Evolutionary conservation across 2,797 vertebrate genomes (phyloP).

Genomic region (Austrolebias charrua): DNA sequence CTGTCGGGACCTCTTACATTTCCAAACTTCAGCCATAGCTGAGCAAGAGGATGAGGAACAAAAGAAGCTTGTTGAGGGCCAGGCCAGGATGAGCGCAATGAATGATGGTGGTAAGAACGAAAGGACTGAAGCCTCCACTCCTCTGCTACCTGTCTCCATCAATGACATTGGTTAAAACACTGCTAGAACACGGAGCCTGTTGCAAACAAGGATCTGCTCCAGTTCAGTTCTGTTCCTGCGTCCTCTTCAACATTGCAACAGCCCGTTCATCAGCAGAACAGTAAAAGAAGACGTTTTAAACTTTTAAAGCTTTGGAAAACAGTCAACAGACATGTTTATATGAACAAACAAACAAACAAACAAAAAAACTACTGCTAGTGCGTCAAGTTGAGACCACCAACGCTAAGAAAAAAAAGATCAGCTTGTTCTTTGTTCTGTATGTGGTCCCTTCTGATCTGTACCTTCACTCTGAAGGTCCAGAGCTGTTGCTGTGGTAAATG

Average conservation of each 20-base stretch:
- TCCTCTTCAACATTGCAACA: neutral
- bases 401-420: neutral
- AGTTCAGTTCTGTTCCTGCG: neutral
- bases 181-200: slow-evolving; percentile 2
- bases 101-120: slow-evolving; percentile 4
- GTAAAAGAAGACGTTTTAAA: neutral
- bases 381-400: neutral
- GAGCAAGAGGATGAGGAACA: slow-evolving; percentile 32
- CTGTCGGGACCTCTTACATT: slow-evolving; percentile 30
- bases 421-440: neutral
- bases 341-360: neutral
- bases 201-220: neutral
- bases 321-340: slow-evolving; percentile 2
- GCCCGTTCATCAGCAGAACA: neutral
- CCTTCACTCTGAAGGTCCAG: neutral
- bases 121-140: slow-evolving; percentile 40
- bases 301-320: neutral
- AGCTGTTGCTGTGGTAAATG: neutral
- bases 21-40: neutral
- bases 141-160: slow-evolving; percentile 49
- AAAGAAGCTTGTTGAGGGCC: slow-evolving; percentile 26
- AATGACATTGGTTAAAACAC: slow-evolving; percentile 34
- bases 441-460: too few species aligned
- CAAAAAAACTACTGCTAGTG: neutral
- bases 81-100: slow-evolving; percentile 16